These are phyloP conservation scores for Patella depressa DNA, from an alignment of 2,888 invertebrate genomes.

Conservation along the genomic window DNA sequence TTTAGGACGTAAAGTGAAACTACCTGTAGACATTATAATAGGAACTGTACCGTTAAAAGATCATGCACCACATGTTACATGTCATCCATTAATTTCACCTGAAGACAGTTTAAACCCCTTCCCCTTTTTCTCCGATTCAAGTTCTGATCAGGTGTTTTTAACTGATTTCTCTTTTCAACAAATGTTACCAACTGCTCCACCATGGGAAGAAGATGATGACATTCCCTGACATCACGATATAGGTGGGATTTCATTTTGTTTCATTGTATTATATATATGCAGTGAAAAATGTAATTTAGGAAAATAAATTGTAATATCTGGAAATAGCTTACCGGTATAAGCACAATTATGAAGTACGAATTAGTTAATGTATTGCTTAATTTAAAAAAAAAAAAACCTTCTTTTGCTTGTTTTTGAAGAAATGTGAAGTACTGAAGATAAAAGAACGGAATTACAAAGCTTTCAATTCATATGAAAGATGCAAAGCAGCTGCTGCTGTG, in stretches of 20 bases:
- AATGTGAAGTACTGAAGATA: no score
- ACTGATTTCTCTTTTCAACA: constrained; percentile 56
- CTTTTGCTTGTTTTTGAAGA: no score
- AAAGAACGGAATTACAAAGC: no score
- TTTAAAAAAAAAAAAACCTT: no score
- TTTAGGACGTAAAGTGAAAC: constrained; percentile 60
- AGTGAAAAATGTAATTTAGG: no score
- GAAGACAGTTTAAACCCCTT: constrained; percentile 52
- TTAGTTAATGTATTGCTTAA: no score
- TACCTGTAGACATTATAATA: constrained; percentile 63
- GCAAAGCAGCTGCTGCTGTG: no score
- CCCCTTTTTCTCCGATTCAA: constrained; percentile 54
- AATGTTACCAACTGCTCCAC: constrained; percentile 64
- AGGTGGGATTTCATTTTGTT: not conserved
- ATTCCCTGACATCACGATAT: constrained; percentile 53
- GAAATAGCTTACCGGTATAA: no score
- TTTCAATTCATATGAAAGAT: no score
- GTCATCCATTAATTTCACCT: constrained; percentile 59
- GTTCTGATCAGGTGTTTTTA: constrained; percentile 55
- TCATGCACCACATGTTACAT: constrained; percentile 53
- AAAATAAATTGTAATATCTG: no score
- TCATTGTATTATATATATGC: no score
- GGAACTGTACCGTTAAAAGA: constrained; percentile 59
- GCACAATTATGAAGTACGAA: no score
- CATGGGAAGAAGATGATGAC: constrained; percentile 65